Evolutionary conservation across 2,797 vertebrate species (phyloP).

Genomic region (Neosalanx taihuensis): DNA sequence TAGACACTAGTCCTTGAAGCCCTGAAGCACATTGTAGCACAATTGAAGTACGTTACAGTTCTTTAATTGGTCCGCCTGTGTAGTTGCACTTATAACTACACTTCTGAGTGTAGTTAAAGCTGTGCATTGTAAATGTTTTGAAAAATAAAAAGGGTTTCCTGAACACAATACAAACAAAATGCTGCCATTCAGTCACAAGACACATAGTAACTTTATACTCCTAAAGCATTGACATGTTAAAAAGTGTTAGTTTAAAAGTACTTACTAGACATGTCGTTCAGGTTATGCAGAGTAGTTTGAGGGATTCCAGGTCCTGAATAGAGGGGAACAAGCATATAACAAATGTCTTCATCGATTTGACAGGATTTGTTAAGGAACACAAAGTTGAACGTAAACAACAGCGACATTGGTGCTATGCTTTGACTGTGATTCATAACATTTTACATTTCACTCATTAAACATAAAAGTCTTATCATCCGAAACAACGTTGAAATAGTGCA

Average conservation of each 20-base stretch:
- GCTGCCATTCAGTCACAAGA: not conserved
- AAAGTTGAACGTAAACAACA: too few relatives aligned
- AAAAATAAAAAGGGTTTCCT: not conserved
- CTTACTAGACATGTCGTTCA: slow-evolving; percentile 62
- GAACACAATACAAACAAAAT: not conserved
- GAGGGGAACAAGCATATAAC: not conserved
- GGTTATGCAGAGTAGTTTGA: slow-evolving; percentile 57
- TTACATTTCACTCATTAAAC: too few relatives aligned
- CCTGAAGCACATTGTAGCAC: slow-evolving; percentile 11
- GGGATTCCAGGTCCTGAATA: slow-evolving; percentile 66
- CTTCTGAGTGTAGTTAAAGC: not conserved
- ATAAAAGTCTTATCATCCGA: too few relatives aligned
- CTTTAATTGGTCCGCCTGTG: slow-evolving; percentile 14
- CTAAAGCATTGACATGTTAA: too few relatives aligned
- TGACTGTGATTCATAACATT: too few relatives aligned
- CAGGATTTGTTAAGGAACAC: too few relatives aligned
- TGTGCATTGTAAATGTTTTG: not conserved
- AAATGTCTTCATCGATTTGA: too few relatives aligned
- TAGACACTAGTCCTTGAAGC: slow-evolving; percentile 3
- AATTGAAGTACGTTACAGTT: slow-evolving; percentile 19
- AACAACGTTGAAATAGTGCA: too few relatives aligned
- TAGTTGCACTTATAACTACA: not conserved
- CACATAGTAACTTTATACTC: not conserved
- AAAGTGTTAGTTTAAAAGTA: slow-evolving; percentile 1
- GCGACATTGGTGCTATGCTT: too few relatives aligned